Base-by-base conservation (phyloP, 2,113 vertebrate species). In the Menidia beryllina region DNA sequence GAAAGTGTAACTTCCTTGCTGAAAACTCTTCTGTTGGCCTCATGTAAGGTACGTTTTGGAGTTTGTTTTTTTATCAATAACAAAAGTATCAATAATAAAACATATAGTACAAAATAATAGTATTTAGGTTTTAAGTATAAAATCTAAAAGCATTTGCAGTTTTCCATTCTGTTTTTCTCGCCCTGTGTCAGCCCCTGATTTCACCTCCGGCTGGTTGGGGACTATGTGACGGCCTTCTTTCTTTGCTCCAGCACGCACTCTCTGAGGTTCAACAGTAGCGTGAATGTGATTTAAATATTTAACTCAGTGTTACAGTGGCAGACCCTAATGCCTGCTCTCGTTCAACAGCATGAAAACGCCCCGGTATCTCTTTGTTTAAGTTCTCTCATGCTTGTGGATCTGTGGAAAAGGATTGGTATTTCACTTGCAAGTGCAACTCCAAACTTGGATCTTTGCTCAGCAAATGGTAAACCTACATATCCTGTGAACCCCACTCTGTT, bases 141-240 rank as follows among this genome's bases (percentile, higher is more conserved):
- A 23, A 30, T 60, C 34, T n/a, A 0, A 49, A 15, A 12, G 26
- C 20, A 69, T 62, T 4, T 34, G 17, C 19, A 27, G 20, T 69
- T 0, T 66, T 23, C 21, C 11, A 20, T 4, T 39, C 0, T 26
- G 19, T 12, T 45, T 27, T 19, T 68, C 2, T 64, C 19, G n/a
- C 39, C 14, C 41, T 79, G 14, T 65, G 39, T 39, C 52, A 90
- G 87, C 21, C 26, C 2, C 52, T 30, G 4, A 0, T 77, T 20
- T 62, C 87, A 19, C 81, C 76, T 6, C 91, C 89, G 1, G 19
- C 77, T 2, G 87, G 86, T 52, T 91, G 89, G 88, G 93, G 94
- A 26, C 73, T 89, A 24, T 93, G 79, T 47, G 94, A 95, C 17
- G 92, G 93, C 49, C 57, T 93, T 34, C 78, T 95, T 27, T 86